Base-by-base conservation (phyloP, 2,113 vertebrate genomes). In the Scolopax mira region DNA sequence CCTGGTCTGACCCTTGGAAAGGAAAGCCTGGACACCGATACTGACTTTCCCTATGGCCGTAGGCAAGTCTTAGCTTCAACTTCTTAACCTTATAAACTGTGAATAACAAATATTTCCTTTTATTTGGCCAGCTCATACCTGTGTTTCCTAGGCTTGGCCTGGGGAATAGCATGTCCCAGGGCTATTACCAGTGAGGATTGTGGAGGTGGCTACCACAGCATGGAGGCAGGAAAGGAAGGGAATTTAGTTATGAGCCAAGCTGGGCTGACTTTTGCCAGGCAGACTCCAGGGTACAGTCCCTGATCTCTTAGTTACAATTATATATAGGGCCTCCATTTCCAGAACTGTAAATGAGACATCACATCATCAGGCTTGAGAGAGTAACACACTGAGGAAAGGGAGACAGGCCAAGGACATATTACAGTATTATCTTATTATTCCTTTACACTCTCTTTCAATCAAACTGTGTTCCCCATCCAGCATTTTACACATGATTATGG, bases 351-450 rank as follows among this genome's bases (percentile, higher is more conserved):
- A 92, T 89, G 89, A 97, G 96, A 95, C 89, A 96, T 95, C 95
- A 96, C 95, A 93, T 96, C 94, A 97, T 97, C 91, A 94, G 84
- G 24, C 39, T 16, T 90, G 81, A 79, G 90, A 84, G 85, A 93
- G 77, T 89, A 94, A 94, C 77, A 60, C 55, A 72, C 65, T 75
- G 61, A 94, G 84, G 83, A 91, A 85, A 89, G 73, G 93, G 84
- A 93, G 80, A 61, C 78, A 79, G 52, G 93, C 95, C 95, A 97
- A 95, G 80, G 84, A 94, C 77, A 75, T 81, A 79, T 94, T 94
- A 90, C 84, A 57, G 35, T 87, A 92, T 94, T 97, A 96, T 94
- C 95, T 96, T 94, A 57, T 81, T 97, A 93, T 97, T 96, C 48
- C 73, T 94, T 86, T 85, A 89, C 77, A 79, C 70, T 93, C 64